A percentile compares a stretch with the other conserved stretches of the same genome.
These are phyloP conservation scores for Geotrypetes seraphini DNA, from an alignment of 2,797 vertebrate genomes.

Conservation along the genomic window DNA sequence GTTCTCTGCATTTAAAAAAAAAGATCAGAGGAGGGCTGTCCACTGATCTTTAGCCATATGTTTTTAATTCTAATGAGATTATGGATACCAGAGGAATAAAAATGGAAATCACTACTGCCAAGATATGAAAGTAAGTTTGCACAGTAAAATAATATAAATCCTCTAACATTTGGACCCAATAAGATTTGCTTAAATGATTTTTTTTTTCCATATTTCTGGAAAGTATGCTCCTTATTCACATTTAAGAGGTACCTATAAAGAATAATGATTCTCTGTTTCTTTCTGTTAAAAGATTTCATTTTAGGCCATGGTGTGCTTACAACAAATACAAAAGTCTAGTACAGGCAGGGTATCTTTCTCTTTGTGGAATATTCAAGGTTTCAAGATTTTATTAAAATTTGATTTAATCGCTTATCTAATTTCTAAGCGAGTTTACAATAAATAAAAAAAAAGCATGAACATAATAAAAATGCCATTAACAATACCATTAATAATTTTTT, in stretches of 20 bases:
- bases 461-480: too few species aligned
- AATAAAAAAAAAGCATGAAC: too few species aligned
- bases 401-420: too few species aligned
- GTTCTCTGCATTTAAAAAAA: conserved; percentile 37
- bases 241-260: conserved; percentile 74
- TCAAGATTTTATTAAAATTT: too few species aligned
- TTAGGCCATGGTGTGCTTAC: too few species aligned
- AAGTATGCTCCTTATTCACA: conserved; percentile 63
- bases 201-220: conserved; percentile 65
- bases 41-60: conserved; percentile 69
- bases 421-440: too few species aligned
- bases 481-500: too few species aligned
- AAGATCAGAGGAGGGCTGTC: conserved; percentile 44
- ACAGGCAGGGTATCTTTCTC: too few species aligned
- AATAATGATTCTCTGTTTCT: conserved; percentile 75
- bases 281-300: too few species aligned
- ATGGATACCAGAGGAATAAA: conserved; percentile 74
- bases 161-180: conserved; percentile 71
- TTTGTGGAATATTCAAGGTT: too few species aligned
- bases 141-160: conserved; percentile 72
- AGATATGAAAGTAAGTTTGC: conserved; percentile 73
- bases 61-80: conserved; percentile 72
- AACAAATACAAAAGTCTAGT: too few species aligned
- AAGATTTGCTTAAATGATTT: conserved; percentile 57
- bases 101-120: conserved; percentile 74